phyloP scores from a whole-genome alignment of 2,113 vertebrate species.

The Anseranas semipalmata region DNA sequence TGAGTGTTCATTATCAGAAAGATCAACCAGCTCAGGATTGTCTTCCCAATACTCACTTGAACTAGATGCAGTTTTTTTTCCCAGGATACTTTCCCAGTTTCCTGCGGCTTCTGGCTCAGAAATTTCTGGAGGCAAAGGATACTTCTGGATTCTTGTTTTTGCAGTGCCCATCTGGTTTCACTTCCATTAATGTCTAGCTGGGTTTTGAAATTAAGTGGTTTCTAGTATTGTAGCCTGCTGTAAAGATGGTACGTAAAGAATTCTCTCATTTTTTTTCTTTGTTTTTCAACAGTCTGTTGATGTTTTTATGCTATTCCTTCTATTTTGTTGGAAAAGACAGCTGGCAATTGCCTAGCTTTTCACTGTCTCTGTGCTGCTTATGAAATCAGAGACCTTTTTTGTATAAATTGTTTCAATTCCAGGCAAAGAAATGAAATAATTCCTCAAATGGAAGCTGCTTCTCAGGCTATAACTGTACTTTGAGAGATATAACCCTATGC shows the following conservation, averaged over 20 bases:
- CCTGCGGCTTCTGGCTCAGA: not conserved
- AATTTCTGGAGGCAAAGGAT: not conserved
- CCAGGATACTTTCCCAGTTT: not conserved
- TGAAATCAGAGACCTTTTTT: not conserved
- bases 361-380: not conserved
- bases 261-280: not conserved
- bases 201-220: not conserved
- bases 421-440: not conserved
- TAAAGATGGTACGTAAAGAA: not conserved
- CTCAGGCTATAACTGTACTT: not conserved
- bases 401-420: not conserved
- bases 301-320: not conserved
- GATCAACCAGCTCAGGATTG: not conserved
- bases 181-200: not conserved
- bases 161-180: not conserved
- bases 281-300: not conserved
- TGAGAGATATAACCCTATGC: not conserved
- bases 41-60: not conserved
- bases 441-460: not conserved
- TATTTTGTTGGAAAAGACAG: not conserved
- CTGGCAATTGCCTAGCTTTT: not conserved
- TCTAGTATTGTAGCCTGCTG: not conserved
- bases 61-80: not conserved
- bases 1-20: not conserved
- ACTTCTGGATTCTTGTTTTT: not conserved